Percentiles rank a stretch among this genome's conserved stretches.
phyloP scores from a whole-genome alignment of 1,140 invertebrate genomes.

The Temnothorax nylanderi region DNA sequence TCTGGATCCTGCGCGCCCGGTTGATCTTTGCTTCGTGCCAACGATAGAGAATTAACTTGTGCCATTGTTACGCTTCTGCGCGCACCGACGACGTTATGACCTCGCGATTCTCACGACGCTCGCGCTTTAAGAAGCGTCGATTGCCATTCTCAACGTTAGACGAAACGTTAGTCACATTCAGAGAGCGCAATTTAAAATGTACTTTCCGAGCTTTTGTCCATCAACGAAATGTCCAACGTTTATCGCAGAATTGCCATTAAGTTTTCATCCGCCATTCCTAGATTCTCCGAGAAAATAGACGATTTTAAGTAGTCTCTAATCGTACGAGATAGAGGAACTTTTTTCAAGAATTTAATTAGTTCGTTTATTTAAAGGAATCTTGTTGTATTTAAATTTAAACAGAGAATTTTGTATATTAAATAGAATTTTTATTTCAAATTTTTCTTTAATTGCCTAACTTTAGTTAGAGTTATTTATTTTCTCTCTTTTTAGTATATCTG shows the following conservation, averaged over 20 bases:
- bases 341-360: neutral
- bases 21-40: slow-evolving; percentile 33
- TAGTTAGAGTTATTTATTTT: neutral
- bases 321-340: neutral
- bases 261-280: neutral
- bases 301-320: neutral
- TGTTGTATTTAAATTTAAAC: neutral
- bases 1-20: slow-evolving; percentile 55
- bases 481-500: neutral
- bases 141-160: slow-evolving; percentile 13
- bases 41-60: slow-evolving; percentile 65
- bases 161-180: slow-evolving; percentile 2
- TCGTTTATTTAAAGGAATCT: neutral
- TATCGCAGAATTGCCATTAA: neutral
- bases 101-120: neutral
- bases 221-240: neutral
- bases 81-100: slow-evolving; percentile 26
- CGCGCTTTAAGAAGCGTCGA: slow-evolving; percentile 27
- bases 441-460: neutral
- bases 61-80: slow-evolving; percentile 67
- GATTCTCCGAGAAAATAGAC: neutral
- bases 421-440: neutral
- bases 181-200: neutral
- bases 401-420: neutral
- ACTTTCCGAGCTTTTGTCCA: slow-evolving; percentile 5